phyloP scores from a whole-genome alignment of 1,140 invertebrate species.

The Drosophila paulistorum region DNA sequence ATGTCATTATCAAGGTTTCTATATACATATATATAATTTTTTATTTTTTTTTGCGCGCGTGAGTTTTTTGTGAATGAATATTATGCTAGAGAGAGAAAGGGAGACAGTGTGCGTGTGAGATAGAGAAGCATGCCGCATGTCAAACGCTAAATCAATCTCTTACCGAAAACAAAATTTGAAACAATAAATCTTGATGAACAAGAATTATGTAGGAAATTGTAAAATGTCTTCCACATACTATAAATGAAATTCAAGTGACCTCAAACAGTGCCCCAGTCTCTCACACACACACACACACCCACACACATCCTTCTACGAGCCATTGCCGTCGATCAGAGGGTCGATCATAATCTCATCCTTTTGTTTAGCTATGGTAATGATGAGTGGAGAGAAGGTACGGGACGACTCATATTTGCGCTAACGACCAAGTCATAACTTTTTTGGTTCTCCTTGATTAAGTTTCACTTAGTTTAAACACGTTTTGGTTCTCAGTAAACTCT shows the following conservation, averaged over 20 bases:
- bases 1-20: slow-evolving; percentile 81
- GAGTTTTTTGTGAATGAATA: slow-evolving; percentile 61
- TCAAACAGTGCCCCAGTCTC: background rate
- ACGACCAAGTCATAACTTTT: background rate
- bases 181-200: slow-evolving; percentile 34
- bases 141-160: slow-evolving; percentile 24
- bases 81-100: slow-evolving; percentile 20
- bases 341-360: no score
- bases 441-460: background rate
- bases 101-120: background rate
- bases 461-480: background rate
- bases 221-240: background rate
- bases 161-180: background rate
- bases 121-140: slow-evolving; percentile 11
- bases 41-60: slow-evolving; percentile 33
- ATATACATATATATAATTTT: background rate
- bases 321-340: no score
- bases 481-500: background rate
- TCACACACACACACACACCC: background rate
- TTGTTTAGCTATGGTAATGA: no score
- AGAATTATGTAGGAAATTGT: slow-evolving; percentile 10
- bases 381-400: background rate
- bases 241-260: background rate
- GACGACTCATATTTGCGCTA: background rate
- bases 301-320: no score